These are phyloP conservation scores for Lordiphosa collinella DNA, from an alignment of 1,140 invertebrate genomes.

Conservation along the genomic window DNA sequence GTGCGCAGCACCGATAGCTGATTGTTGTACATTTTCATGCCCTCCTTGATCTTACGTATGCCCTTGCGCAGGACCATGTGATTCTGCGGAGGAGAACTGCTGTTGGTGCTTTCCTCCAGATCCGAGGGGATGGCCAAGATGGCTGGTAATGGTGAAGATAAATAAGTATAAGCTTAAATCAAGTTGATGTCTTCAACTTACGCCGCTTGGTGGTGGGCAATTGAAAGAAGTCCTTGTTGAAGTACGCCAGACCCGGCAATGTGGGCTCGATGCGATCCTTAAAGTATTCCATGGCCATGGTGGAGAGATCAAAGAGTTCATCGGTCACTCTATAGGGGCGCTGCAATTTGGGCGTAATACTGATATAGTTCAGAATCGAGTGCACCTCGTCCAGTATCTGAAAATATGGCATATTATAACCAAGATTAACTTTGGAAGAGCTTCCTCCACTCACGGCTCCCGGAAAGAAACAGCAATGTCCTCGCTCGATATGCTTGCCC, in stretches of 20 bases:
- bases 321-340: conserved; percentile 93
- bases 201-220: conserved; percentile 67
- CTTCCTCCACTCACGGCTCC: conserved; percentile 85
- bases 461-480: conserved; percentile 94
- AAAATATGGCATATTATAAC: neutral
- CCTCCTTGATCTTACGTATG: conserved; percentile 91
- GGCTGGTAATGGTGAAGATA: conserved; percentile 22
- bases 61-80: conserved; percentile 91
- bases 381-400: conserved; percentile 87
- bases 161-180: neutral
- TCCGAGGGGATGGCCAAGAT: conserved; percentile 60
- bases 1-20: conserved; percentile 87
- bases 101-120: conserved; percentile 81
- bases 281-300: conserved; percentile 96
- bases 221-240: conserved; percentile 87
- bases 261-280: conserved; percentile 93
- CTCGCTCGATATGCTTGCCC: conserved; percentile 94
- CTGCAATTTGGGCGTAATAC: conserved; percentile 88
- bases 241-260: conserved; percentile 92
- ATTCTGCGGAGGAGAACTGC: conserved; percentile 85
- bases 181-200: conserved; percentile 18
- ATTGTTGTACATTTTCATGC: conserved; percentile 92
- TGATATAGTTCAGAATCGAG: conserved; percentile 90
- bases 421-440: neutral
- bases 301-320: conserved; percentile 94